Evolutionary conservation across 2,797 vertebrate genomes (phyloP), one percentile per base, ranked within the genome.

Genomic region (Manis pentadactyla): DNA sequence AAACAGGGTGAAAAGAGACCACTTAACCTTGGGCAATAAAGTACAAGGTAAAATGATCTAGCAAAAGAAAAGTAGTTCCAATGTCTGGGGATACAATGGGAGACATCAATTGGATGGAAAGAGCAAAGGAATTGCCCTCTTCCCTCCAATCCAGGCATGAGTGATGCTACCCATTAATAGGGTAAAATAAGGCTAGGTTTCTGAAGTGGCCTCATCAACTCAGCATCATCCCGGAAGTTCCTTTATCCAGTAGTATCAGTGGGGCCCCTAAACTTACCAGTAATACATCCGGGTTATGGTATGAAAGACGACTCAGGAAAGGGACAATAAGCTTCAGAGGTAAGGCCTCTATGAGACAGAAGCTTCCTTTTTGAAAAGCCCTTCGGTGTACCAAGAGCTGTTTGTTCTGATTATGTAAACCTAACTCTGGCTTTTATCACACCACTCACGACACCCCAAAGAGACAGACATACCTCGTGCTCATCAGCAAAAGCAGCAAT

Each of bases 401-500:
- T n/a, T 29, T 61, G 53, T 23, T 5, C 64, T 57, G 42, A 82
- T 14, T 73, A 64, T 15, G 7, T 23, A 57, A 25, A 39, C 21
- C 10, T 49, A 21, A 71, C 13, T 39, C 11, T 29, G 39, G 9
- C 3, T 64, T 77, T 93, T 5, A 31, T 25, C 46, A 19, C 0
- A 59, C 23, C 59, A 61, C 66, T 68, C 73, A 39, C 51, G 17
- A 3, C 4, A 34, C 7, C 57, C 88, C 19, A 23, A 25, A 57
- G 23, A 59, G 8, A 93, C 1, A 71, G 23, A 57, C 93, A 97
- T 99, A 99, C 99, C 99, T 99, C 98, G 0, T 97, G 98, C 34
- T 86, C 96, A 74, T 99, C 99, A 83, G 99, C 98, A 97, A 99
- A 99, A 23, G 98, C 99, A 75, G 97, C 93, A 91, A 98, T 92